Evolutionary conservation across 2,113 vertebrate species (phyloP).

Genomic region (Apaloderma vittatum): DNA sequence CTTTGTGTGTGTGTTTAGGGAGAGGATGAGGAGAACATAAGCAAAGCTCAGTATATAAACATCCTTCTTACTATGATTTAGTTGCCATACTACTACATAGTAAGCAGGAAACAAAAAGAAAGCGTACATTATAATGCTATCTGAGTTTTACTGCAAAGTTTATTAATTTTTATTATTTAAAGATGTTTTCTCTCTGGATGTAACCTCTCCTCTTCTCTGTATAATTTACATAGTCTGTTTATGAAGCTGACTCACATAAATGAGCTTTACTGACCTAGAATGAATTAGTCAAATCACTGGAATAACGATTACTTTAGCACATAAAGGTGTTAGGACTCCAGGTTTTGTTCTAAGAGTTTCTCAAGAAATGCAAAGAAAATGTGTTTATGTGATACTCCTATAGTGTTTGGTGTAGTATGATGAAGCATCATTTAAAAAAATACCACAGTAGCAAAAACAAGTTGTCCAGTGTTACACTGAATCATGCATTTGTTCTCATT

Average conservation of each 20-base stretch:
- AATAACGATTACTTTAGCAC: background rate
- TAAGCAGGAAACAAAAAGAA: background rate
- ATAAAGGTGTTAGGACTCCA: background rate
- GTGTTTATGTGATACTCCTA: background rate
- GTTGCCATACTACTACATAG: background rate
- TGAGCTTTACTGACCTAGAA: background rate
- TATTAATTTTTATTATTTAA: background rate
- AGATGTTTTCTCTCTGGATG: background rate
- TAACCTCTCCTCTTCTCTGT: background rate
- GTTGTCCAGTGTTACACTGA: background rate
- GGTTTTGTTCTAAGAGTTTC: background rate
- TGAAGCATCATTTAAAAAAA: background rate
- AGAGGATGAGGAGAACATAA: background rate
- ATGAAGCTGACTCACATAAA: background rate
- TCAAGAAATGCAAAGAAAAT: background rate
- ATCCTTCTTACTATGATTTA: background rate
- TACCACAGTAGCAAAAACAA: rapidly evolving
- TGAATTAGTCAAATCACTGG: background rate
- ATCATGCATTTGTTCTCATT: background rate
- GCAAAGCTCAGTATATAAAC: background rate
- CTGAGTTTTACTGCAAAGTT: background rate
- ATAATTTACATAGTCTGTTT: background rate
- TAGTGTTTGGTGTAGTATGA: background rate
- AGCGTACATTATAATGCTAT: background rate
- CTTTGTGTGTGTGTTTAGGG: background rate